Base-by-base conservation (phyloP, 1,140 invertebrate species). In the Acromyrmex heyeri region DNA sequence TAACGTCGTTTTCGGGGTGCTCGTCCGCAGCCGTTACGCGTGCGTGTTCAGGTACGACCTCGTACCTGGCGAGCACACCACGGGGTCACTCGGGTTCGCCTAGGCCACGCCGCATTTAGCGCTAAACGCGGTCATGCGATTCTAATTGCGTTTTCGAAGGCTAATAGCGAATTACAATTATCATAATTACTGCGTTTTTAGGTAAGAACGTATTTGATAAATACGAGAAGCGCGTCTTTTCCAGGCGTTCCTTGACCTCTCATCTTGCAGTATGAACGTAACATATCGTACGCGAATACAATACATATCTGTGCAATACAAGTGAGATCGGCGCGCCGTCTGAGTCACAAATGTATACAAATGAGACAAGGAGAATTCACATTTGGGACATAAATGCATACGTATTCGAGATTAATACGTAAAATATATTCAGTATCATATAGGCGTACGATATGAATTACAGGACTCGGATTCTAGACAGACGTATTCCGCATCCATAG, bases 11-110 rank as follows among this genome's bases (percentile, higher is more conserved):
- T 75, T 83, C 69, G 79, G 69, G 55, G 38, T 21, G 38, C 30
- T 57, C 64, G 64, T 81, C 50, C 27, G 44, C 18, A 72, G 79
- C 55, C 24, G 69, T 83, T 73, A 83, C 69, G 55, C 79, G 69
- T 75, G 79, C 79, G 65, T 81, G 78, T 53, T 61, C 79, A 82
- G 55, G 34, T 59, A 61, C 38, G 67, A 82, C 53, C 67, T 73
- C 67, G 55, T 61, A 59, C 38, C 79, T 53, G 65, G 79, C 48
- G 30, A 55, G 44, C 48, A 24, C 30, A 21, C 53, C 21, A 24
- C 57, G 59, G 21, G 67, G 67, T 72, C 79, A 73, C 50, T 44
- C 24, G 53, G 67, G 77, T 38, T 55, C 77, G 77, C n/a, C 30
- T 70, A 70, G 48, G 34, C 77, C 48, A 34, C 65, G 64, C 7